These are phyloP conservation scores for Mugil cephalus DNA, from an alignment of 2,113 vertebrate species.

Conservation along the genomic window DNA sequence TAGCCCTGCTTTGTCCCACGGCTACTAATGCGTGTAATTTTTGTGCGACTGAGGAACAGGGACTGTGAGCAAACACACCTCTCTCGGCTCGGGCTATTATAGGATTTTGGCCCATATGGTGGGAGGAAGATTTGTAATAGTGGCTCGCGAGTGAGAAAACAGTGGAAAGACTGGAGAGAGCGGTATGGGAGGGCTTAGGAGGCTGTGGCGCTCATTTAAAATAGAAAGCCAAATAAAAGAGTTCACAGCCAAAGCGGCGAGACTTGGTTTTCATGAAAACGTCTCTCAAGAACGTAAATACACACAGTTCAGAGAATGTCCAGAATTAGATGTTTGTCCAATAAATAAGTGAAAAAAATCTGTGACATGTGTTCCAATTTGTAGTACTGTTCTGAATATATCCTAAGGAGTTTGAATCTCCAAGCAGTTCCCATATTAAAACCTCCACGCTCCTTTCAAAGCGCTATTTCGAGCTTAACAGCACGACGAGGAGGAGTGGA, in stretches of 20 bases:
- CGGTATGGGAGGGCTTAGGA: conserved; percentile 36
- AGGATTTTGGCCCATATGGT: conserved; percentile 67
- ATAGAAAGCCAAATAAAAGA: conserved; percentile 29
- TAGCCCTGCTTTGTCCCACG: conserved; percentile 73
- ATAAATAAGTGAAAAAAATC: conserved; percentile 5
- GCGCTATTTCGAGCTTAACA: conserved; percentile 36
- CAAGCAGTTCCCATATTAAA: conserved; percentile 2
- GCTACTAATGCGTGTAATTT: conserved; percentile 80
- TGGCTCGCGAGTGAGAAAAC: conserved; percentile 59
- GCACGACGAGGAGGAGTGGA: conserved; percentile 28
- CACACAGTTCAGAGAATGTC: not conserved
- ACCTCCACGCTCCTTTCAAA: conserved; percentile 31
- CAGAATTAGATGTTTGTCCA: not conserved
- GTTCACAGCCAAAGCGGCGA: conserved; percentile 8
- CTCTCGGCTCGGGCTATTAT: conserved; percentile 66
- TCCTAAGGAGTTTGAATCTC: not conserved
- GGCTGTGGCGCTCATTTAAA: conserved; percentile 34
- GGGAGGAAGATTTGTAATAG: conserved; percentile 70
- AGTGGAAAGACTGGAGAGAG: too few relatives aligned
- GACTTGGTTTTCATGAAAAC: conserved; percentile 38
- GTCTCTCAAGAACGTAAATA: not conserved
- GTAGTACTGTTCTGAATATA: not conserved
- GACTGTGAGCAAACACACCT: conserved; percentile 73
- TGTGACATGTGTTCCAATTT: not conserved
- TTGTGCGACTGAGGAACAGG: conserved; percentile 62